A percentile compares a stretch with the other conserved stretches of the same genome.
Evolutionary conservation across 2,888 invertebrate genomes (phyloP).

Genomic region (Sclerodermus sp.): DNA sequence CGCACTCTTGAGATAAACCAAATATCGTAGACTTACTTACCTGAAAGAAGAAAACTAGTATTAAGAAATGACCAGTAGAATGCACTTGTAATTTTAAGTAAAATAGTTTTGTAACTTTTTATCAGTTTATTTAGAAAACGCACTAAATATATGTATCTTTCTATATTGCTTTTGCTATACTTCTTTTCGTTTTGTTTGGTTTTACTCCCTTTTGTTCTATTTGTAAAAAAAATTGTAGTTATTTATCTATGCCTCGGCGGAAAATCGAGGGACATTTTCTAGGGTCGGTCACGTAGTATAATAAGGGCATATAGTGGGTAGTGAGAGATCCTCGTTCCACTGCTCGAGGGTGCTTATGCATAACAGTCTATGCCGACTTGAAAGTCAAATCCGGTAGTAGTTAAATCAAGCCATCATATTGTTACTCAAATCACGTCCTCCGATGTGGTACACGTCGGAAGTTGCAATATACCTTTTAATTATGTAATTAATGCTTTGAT

Average conservation of each 20-base stretch:
- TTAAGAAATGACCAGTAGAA: too few species aligned
- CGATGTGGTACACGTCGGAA: not conserved
- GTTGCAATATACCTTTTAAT: not conserved
- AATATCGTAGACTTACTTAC: too few species aligned
- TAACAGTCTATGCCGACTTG: conserved; percentile 27
- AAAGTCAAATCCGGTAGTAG: conserved; percentile 30
- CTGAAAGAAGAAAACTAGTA: not conserved
- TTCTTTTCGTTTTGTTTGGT: too few species aligned
- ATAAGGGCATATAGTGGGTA: conserved; percentile 16
- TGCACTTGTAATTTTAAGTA: too few species aligned
- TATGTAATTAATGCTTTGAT: too few species aligned
- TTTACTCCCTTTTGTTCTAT: too few species aligned
- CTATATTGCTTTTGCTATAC: too few species aligned
- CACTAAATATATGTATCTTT: too few species aligned
- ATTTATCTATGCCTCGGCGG: not conserved
- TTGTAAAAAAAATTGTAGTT: too few species aligned
- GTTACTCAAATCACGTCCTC: conserved; percentile 9
- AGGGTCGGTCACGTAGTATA: conserved; percentile 29
- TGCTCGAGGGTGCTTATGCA: conserved; percentile 17
- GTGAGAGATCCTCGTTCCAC: conserved; percentile 8
- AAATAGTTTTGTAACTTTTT: too few species aligned
- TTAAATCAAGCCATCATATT: conserved; percentile 13
- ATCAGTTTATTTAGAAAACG: too few species aligned
- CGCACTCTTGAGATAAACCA: too few species aligned
- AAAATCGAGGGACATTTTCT: conserved; percentile 34